Evolutionary conservation across 2,113 vertebrate genomes (phyloP), one percentile per base, ranked within the genome.

Genomic region (Pluvianellus socialis): DNA sequence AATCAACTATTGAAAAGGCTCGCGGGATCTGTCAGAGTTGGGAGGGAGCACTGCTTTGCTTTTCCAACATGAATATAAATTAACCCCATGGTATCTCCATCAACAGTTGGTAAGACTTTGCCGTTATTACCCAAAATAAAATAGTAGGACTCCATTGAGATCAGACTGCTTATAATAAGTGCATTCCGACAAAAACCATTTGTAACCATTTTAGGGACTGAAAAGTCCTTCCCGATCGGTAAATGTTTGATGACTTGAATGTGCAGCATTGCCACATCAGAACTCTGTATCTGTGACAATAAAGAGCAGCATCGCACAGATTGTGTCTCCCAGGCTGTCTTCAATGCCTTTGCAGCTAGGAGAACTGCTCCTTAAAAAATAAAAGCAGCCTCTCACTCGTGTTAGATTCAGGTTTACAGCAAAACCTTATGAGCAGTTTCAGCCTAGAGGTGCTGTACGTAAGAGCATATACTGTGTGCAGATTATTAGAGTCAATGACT

Each of bases 91-190:
- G 73, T 79, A 49, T 82, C 95, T 96, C 94, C 94, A 92, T 79
- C 85, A 79, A 73, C 76, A 82, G 95, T 97, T 97, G 97, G 98
- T 97, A 97, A 98, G 97, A 94, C 42, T 88, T 96, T 94, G 87
- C 83, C 2, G 4, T 67, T 92, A 90, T 70, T 92, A 93, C 42
- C 62, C 49, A 42, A 80, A 94, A 80, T 94, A 87, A 94, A 70
- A 59, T 9, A 11, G 47, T 45, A 77, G 56, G 59, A 92, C 71
- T 79, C 45, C 82, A 62, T 28, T 79, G 84, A 87, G 62, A 92
- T 92, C 88, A 86, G 79, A 79, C 85, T 66, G 63, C 72, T 93
- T 85, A 70, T 52, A 89, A 33, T 22, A 8, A 94, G 45, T 74
- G 52, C 28, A 9, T 83, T 94, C 88, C 2, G 7, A 84, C 44